Evolutionary conservation across 2,888 invertebrate species (phyloP), one percentile per base, ranked within the genome.

Genomic region (Tholera decimalis): DNA sequence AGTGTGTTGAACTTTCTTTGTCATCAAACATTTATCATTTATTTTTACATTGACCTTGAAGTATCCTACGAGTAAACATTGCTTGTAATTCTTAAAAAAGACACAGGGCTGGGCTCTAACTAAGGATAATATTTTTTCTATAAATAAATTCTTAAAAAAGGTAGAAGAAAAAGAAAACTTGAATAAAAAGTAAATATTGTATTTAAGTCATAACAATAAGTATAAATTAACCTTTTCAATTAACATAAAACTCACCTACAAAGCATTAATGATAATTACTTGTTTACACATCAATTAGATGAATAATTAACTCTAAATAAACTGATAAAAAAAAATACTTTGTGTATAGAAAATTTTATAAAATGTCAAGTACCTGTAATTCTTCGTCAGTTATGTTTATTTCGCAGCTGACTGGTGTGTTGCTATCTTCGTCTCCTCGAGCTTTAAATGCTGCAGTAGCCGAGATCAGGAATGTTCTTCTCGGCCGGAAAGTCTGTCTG

Each of bases 361-460:
- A 11, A 26, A 26, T 37, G 1, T 6, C n/a, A 51, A 47, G 15
- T 85, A 95, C 95, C 93, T 93, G 84, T 58, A 96, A 73, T 24
- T 95, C 93, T 43, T 89, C 89, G 70, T 95, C 93, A 0, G 92
- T 86, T 30, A 95, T 93, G 55, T 89, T 89, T 54, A 87, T 78
- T 0, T 84, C 80, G 62, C 93, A 91, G 39, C 75, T 77, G 6
- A 85, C 80, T 2, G 85, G 71, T 0, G 62, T 66, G 0, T 75
- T 80, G 0, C 84, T 80, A 7, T 87, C 71, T 20, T 69, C 85
- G 2, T 88, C 83, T 0, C 83, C 30, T 0, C 60, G 80, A 20
- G 87, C 87, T 54, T 92, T 93, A 56, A 87, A 95, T 0, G 93
- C 93, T 0, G 95, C 95, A 0, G 93, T 91, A 0, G 91, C 95